phyloP scores from a whole-genome alignment of 2,113 vertebrate genomes.

The Brachionichthys hirsutus region DNA sequence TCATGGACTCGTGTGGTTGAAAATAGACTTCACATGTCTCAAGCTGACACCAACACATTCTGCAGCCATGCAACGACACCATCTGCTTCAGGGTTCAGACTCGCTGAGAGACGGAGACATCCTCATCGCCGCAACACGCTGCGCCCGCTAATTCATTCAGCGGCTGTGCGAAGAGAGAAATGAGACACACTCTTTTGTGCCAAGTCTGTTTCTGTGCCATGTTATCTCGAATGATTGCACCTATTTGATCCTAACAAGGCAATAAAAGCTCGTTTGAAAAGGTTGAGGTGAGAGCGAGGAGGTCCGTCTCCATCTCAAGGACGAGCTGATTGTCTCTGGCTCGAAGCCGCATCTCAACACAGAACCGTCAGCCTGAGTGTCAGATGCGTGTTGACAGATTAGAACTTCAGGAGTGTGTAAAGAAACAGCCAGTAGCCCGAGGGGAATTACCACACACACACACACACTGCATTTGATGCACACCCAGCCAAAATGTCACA shows the following conservation, averaged over 20 bases:
- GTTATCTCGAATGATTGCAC: slow-evolving; percentile 53
- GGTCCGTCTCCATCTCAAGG: slow-evolving; percentile 52
- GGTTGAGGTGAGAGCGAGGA: slow-evolving; percentile 44
- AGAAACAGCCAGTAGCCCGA: slow-evolving; percentile 52
- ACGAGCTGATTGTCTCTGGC: slow-evolving; percentile 57
- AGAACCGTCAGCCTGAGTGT: slow-evolving; percentile 45
- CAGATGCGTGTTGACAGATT: slow-evolving; percentile 63
- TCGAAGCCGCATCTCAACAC: slow-evolving; percentile 49
- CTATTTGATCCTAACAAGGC: slow-evolving; percentile 54
- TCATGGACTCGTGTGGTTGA: slow-evolving; percentile 17
- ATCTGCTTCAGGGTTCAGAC: slow-evolving; percentile 65
- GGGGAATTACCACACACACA: slow-evolving; percentile 50
- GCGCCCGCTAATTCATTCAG: slow-evolving; percentile 45
- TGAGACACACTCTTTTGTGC: slow-evolving; percentile 11
- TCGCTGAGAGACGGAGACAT: slow-evolving; percentile 31
- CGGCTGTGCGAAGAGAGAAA: slow-evolving; percentile 44
- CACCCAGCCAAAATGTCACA: slow-evolving; percentile 53
- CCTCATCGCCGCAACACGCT: slow-evolving; percentile 44
- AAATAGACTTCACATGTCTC: slow-evolving; percentile 29
- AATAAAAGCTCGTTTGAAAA: slow-evolving; percentile 54
- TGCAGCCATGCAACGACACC: slow-evolving; percentile 67
- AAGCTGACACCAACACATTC: slow-evolving; percentile 36
- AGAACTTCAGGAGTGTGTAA: slow-evolving; percentile 61
- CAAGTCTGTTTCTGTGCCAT: slow-evolving; percentile 27
- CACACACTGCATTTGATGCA: slow-evolving; percentile 45